Evolutionary conservation across 2,113 vertebrate genomes (phyloP), one percentile per base, ranked within the genome.

Genomic region (Dinomys branickii): DNA sequence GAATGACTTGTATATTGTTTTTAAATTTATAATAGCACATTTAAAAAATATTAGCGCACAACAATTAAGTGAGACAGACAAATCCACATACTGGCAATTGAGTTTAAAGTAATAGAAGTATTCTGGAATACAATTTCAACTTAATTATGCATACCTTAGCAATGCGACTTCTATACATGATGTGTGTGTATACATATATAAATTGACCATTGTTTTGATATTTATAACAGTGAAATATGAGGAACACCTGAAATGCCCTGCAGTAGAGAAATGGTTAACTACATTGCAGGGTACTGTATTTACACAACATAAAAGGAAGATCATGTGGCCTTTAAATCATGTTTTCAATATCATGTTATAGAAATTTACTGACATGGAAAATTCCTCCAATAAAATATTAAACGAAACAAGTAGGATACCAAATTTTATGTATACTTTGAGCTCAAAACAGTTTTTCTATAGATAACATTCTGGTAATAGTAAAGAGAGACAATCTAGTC

Each of bases 331-430:
- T 59, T 87, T 94, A 88, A 94, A 92, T 91, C 28, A 77, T 93
- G 52, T 90, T 93, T 90, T 94, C 33, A 91, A 50, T 91, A 59
- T 95, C 67, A 89, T 78, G 38, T 85, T 88, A 73, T 47, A 89
- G 52, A 89, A 41, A 35, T 94, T 83, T 95, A 95, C 58, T 89
- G 65, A 28, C 52, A 73, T 90, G 73, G 65, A 89, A 96, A 83
- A 65, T 95, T 77, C 95, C 35, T 93, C n/a, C 30, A 93, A 61
- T 65, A 80, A 73, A 90, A 81, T 88, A 24, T 73, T 65, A 94
- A 91, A 86, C 83, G 78, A 89, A 96, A 94, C 5, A 86, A 92
- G 61, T 89, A 52, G 69, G 91, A 80, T 8, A 83, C 24, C 30
- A 93, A 71, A 75, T 65, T 84, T 26, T 28, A 93, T 26, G 19